A percentile compares a stretch with the other conserved stretches of the same genome.
Conservation (phyloP, 2,113 vertebrate species). For the Neoarius graeffei region DNA sequence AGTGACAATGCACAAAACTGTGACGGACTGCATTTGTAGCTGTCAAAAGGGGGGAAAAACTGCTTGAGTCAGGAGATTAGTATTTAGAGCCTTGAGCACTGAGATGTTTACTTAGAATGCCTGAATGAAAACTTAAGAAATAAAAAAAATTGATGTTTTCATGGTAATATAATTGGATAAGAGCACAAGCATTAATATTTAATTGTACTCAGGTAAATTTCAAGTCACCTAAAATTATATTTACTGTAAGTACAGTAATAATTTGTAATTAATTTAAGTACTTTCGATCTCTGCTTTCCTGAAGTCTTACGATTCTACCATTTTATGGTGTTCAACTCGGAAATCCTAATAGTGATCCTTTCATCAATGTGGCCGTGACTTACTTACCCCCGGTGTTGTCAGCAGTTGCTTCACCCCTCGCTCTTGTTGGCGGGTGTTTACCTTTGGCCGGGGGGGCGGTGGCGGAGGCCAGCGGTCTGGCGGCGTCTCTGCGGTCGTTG, state of each 20-base stretch:
- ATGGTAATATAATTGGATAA: neutral
- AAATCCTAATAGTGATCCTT: no score
- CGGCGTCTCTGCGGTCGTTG: no score
- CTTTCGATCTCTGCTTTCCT: neutral
- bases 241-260: neutral
- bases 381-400: no score
- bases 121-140: neutral
- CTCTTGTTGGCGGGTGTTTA: no score
- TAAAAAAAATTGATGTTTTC: neutral
- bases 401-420: no score
- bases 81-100: neutral
- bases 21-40: neutral
- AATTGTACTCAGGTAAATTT: neutral
- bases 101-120: neutral
- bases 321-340: no score
- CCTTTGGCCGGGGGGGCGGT: no score
- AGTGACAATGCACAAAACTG: neutral
- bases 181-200: neutral
- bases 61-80: neutral
- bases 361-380: no score
- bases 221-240: neutral
- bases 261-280: neutral
- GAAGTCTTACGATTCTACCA: no score
- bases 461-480: no score
- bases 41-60: neutral